Evolutionary conservation across 2,113 vertebrate species (phyloP).

Genomic region (Megalops atlanticus): DNA sequence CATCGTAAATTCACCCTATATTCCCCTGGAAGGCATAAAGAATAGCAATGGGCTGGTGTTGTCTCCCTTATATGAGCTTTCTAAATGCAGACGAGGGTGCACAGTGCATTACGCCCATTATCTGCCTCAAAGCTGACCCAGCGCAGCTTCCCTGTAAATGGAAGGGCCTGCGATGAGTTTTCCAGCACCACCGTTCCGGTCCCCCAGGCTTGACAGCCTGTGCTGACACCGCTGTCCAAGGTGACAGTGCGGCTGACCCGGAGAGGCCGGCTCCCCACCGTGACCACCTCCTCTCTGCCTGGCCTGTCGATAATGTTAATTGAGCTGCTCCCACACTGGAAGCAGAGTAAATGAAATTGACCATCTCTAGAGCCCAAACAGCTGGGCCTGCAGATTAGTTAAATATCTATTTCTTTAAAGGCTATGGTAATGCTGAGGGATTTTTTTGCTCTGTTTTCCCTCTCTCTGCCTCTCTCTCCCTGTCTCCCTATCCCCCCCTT

Average conservation of each 20-base stretch:
- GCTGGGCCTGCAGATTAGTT: slow-evolving; percentile 47
- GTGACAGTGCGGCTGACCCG: background rate
- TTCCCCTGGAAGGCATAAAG: slow-evolving; percentile 17
- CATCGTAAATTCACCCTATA: background rate
- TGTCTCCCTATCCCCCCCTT: background rate
- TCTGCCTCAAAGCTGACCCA: slow-evolving; percentile 47
- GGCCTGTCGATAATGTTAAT: slow-evolving; percentile 33
- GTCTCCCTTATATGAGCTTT: slow-evolving; percentile 37
- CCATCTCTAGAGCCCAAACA: slow-evolving; percentile 34
- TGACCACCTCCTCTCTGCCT: background rate
- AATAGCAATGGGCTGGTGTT: slow-evolving; percentile 53
- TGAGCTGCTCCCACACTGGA: slow-evolving; percentile 29
- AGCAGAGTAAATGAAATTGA: slow-evolving; percentile 44
- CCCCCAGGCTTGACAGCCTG: background rate
- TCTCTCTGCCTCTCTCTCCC: background rate
- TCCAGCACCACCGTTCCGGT: slow-evolving; percentile 53
- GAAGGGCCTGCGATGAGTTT: slow-evolving; percentile 66
- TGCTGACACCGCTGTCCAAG: slow-evolving; percentile 21
- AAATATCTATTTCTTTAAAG: slow-evolving; percentile 41
- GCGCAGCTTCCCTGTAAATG: slow-evolving; percentile 46
- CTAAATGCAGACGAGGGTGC: slow-evolving; percentile 50
- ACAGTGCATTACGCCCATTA: slow-evolving; percentile 63
- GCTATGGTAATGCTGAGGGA: background rate
- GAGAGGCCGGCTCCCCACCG: background rate
- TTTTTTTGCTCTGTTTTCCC: slow-evolving; percentile 14